These are phyloP conservation scores for Macrosteles quadrilineatus DNA, from an alignment of 1,140 invertebrate genomes.

Conservation along the genomic window DNA sequence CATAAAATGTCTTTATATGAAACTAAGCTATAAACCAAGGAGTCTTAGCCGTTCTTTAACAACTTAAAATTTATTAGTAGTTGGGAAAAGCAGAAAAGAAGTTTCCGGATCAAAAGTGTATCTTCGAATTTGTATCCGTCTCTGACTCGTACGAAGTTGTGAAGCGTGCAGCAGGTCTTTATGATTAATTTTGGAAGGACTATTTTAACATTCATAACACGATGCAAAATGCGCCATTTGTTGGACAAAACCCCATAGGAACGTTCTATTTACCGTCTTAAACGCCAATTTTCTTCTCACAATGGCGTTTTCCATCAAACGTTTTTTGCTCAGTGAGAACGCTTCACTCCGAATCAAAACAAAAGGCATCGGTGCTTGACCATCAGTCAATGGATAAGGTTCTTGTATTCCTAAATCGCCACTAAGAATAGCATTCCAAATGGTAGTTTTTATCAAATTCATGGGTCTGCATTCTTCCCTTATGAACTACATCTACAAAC, in stretches of 20 bases:
- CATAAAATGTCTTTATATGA: too few species aligned
- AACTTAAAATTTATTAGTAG: too few species aligned
- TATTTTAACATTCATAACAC: constrained; percentile 38
- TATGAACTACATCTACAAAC: constrained; percentile 50
- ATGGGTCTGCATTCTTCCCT: constrained; percentile 44
- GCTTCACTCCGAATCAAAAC: constrained; percentile 48
- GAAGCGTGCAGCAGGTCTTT: constrained; percentile 38
- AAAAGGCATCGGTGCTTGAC: constrained; percentile 15
- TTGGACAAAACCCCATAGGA: constrained; percentile 48
- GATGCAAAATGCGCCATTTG: constrained; percentile 39
- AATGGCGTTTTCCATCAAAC: constrained; percentile 29
- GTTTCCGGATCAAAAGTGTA: too few species aligned
- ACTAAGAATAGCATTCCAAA: background rate
- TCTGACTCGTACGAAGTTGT: constrained; percentile 39
- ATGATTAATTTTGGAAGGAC: constrained; percentile 39
- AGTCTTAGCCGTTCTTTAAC: too few species aligned
- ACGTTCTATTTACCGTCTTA: constrained; percentile 51
- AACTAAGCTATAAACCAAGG: too few species aligned
- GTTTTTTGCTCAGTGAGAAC: constrained; percentile 47
- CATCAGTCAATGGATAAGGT: background rate
- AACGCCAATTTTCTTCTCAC: constrained; percentile 45
- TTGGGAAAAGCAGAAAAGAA: too few species aligned
- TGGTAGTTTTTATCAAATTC: constrained; percentile 18
- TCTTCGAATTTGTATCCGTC: too few species aligned
- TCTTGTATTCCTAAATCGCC: background rate